Evolutionary conservation across 2,797 vertebrate genomes (phyloP).

Genomic region (Centropyge bicolor): DNA sequence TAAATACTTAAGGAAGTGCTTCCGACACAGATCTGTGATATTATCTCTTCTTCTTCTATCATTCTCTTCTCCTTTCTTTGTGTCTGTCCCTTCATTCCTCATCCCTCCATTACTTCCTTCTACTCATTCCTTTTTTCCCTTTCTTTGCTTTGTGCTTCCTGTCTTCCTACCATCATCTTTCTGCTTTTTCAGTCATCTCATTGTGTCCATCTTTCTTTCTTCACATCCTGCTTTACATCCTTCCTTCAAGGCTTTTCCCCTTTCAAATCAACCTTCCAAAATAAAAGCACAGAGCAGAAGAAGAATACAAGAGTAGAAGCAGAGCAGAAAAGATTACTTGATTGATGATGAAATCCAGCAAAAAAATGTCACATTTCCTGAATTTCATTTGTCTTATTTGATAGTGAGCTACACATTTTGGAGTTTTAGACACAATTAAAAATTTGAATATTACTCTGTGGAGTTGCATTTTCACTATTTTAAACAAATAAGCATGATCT

Average conservation of each 20-base stretch:
- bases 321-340: not conserved
- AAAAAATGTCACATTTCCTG: not conserved
- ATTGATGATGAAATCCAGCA: not conserved
- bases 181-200: not conserved
- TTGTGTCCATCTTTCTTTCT: not conserved
- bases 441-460: too few species aligned
- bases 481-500: not conserved
- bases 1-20: constrained; percentile 9
- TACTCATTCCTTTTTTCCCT: not conserved
- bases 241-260: not conserved
- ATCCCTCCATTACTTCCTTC: not conserved
- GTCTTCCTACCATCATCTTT: not conserved
- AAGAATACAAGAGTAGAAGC: not conserved
- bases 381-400: not conserved
- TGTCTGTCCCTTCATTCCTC: not conserved
- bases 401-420: not conserved
- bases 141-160: not conserved
- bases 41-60: constrained; percentile 2
- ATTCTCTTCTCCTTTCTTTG: not conserved
- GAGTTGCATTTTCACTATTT: too few species aligned
- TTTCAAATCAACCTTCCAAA: not conserved
- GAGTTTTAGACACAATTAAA: too few species aligned
- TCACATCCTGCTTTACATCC: not conserved
- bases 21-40: constrained; percentile 1
- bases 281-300: not conserved